phyloP scores from a whole-genome alignment of 2,888 invertebrate species.

The Folsomia candida region DNA sequence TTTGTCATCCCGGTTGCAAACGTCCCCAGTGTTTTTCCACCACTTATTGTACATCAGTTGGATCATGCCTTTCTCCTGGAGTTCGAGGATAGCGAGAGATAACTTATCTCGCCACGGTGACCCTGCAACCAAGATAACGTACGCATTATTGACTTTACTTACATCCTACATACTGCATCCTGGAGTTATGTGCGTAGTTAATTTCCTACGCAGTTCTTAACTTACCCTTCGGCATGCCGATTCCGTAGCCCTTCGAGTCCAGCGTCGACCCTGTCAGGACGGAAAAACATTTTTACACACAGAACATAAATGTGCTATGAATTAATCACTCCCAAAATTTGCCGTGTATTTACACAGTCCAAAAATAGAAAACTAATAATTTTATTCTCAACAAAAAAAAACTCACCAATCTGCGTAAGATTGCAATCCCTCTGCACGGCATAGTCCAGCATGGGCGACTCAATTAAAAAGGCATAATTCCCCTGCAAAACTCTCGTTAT shows the following conservation, averaged over 20 bases:
- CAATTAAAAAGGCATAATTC: slow-evolving; percentile 97
- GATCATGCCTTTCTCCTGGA: slow-evolving; percentile 91
- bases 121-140: slow-evolving; percentile 63
- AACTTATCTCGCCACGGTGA: slow-evolving; percentile 95
- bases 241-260: slow-evolving; percentile 91
- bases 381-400: neutral
- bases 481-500: slow-evolving; percentile 79
- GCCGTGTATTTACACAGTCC: too few relatives aligned
- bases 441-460: slow-evolving; percentile 96
- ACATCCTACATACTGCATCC: too few relatives aligned
- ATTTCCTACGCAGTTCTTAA: slow-evolving; percentile 52
- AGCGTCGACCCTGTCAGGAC: slow-evolving; percentile 53
- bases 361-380: too few relatives aligned
- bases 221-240: slow-evolving; percentile 88
- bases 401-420: slow-evolving; percentile 74
- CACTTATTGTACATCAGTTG: slow-evolving; percentile 93
- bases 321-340: too few relatives aligned
- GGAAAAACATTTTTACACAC: too few relatives aligned
- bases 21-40: slow-evolving; percentile 96
- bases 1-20: slow-evolving; percentile 81
- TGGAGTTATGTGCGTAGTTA: too few relatives aligned
- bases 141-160: too few relatives aligned
- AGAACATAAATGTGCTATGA: too few relatives aligned
- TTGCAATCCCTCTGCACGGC: slow-evolving; percentile 79
- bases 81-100: slow-evolving; percentile 86